Percentiles rank a stretch among this genome's conserved stretches.
Evolutionary conservation across 1,140 invertebrate species (phyloP).

Genomic region (Macrobrachium nipponense): DNA sequence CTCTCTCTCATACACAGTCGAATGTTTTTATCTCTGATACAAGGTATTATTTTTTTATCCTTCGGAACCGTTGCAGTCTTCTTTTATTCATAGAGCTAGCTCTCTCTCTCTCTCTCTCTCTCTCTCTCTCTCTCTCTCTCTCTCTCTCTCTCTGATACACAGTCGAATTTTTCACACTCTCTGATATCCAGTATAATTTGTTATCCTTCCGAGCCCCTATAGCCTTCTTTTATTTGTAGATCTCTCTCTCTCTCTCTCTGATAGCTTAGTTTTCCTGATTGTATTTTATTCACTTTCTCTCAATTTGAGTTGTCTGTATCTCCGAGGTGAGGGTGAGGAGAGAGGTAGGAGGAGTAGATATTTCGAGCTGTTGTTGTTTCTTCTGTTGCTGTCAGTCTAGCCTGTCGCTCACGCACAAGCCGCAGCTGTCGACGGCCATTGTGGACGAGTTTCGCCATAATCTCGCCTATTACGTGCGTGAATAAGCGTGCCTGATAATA

Average conservation of each 20-base stretch:
- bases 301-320: not conserved
- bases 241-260: too few species aligned
- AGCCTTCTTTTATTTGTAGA: too few species aligned
- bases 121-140: constrained; percentile 18
- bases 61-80: too few species aligned
- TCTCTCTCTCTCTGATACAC: not conserved
- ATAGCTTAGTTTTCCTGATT: too few species aligned
- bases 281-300: not conserved
- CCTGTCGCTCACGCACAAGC: not conserved
- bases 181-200: not conserved
- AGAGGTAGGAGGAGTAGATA: not conserved
- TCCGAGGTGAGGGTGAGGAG: too few species aligned
- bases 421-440: constrained; percentile 12
- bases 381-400: constrained; percentile 3
- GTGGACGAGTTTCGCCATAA: not conserved
- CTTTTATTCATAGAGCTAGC: not conserved
- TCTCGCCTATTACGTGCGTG: not conserved
- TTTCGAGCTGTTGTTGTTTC: constrained; percentile 5
- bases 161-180: not conserved
- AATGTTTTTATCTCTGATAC: too few species aligned
- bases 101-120: constrained; percentile 22
- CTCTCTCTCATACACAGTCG: too few species aligned
- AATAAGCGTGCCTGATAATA: not conserved
- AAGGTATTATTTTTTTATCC: too few species aligned
- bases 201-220: too few species aligned